phyloP scores from a whole-genome alignment of 2,797 vertebrate species.

The Pseudochirops cupreus region DNA sequence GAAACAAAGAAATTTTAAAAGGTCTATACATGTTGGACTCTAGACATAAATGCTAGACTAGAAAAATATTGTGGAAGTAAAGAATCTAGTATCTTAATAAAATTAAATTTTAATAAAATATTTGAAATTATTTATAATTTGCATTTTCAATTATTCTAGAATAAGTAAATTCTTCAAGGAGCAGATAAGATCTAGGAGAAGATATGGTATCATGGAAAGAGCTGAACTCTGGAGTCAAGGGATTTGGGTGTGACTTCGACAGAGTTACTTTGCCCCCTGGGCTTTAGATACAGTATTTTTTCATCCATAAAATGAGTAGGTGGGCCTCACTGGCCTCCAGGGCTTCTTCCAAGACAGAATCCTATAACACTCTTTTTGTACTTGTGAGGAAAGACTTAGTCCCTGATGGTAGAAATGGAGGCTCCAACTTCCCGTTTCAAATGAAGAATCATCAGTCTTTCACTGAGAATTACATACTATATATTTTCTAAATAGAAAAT shows the following conservation, averaged over 20 bases:
- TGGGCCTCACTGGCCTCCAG: background rate
- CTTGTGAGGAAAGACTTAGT: background rate
- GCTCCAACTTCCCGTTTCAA: background rate
- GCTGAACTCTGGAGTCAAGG: background rate
- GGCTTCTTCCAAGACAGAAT: background rate
- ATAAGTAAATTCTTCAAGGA: conserved; percentile 41
- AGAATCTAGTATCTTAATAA: conserved; percentile 1
- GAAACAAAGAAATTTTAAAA: background rate
- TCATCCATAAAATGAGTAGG: background rate
- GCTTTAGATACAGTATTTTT: background rate
- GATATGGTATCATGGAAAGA: background rate
- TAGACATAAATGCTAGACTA: background rate
- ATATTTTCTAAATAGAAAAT: background rate
- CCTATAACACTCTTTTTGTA: too few species aligned
- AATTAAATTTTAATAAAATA: conserved; percentile 41
- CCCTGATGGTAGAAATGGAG: background rate
- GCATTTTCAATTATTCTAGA: background rate
- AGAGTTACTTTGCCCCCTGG: background rate
- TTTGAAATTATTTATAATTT: conserved; percentile 23
- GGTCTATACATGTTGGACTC: background rate
- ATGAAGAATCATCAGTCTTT: background rate
- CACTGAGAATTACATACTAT: background rate
- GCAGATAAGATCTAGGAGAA: conserved; percentile 16
- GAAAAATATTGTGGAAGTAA: background rate
- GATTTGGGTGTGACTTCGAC: background rate